phyloP scores from a whole-genome alignment of 2,113 vertebrate genomes.

The Platysternon megacephalum region DNA sequence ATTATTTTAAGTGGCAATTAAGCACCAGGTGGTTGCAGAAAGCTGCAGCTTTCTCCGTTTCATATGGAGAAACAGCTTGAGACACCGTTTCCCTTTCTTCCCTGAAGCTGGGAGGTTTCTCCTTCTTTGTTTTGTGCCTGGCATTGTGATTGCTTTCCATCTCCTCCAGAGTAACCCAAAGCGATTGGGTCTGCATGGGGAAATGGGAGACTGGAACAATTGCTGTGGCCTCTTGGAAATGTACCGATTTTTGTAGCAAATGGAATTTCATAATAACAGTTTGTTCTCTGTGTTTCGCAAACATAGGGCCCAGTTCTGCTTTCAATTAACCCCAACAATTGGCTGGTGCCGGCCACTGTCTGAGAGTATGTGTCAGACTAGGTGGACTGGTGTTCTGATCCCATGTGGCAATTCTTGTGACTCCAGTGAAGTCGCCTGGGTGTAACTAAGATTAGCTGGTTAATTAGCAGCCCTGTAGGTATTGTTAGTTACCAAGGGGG shows the following conservation, averaged over 20 bases:
- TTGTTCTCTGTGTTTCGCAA: neutral
- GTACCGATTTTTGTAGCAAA: neutral
- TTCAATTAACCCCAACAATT: neutral
- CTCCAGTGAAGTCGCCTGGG: neutral
- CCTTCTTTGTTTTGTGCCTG: constrained; percentile 7
- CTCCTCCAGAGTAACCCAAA: neutral
- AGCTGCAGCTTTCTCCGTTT: constrained; percentile 44
- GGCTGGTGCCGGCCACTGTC: neutral
- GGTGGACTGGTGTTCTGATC: neutral
- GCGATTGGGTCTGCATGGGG: constrained; percentile 11
- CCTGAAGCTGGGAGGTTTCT: neutral
- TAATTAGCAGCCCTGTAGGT: constrained; percentile 43
- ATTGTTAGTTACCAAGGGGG: neutral
- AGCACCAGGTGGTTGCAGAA: constrained; percentile 48
- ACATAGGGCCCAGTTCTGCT: neutral
- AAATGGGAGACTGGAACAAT: neutral
- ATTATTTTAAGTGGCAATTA: constrained; percentile 69
- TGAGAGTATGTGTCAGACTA: neutral
- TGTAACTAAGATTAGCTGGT: constrained; percentile 1
- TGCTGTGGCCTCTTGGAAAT: neutral
- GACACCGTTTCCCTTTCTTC: constrained; percentile 19
- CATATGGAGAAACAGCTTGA: constrained; percentile 45
- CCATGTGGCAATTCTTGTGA: neutral
- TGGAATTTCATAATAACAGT: neutral
- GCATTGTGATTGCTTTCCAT: neutral